Percentiles rank a stretch among this genome's conserved stretches.
Conservation (phyloP, 2,888 invertebrate species). For the Drosophila barbarae region DNA sequence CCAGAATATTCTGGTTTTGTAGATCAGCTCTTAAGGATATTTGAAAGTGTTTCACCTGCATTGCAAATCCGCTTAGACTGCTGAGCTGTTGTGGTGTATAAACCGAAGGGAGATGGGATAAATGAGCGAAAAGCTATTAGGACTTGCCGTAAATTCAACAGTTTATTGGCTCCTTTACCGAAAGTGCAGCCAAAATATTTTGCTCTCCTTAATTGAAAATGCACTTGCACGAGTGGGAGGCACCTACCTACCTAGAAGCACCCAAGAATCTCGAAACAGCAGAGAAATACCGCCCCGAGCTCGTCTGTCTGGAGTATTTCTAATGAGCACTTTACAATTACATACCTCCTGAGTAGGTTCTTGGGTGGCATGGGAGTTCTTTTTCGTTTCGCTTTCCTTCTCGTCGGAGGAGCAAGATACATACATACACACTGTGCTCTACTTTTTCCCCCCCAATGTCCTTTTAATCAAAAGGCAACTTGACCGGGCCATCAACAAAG, state of each 20-base stretch:
- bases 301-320: constrained; percentile 57
- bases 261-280: neutral
- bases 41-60: constrained; percentile 39
- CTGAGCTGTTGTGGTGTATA: constrained; percentile 29
- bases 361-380: constrained; percentile 23
- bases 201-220: constrained; percentile 67
- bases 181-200: constrained; percentile 68
- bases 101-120: constrained; percentile 13
- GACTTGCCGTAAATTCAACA: constrained; percentile 61
- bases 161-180: constrained; percentile 58
- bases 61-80: constrained; percentile 48
- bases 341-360: constrained; percentile 48
- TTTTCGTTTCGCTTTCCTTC: constrained; percentile 11
- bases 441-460: constrained; percentile 48
- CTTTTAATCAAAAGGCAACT: constrained; percentile 67
- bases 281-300: neutral
- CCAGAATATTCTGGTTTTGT: no score
- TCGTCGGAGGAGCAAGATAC: constrained; percentile 27
- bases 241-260: neutral
- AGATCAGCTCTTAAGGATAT: neutral
- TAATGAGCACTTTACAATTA: constrained; percentile 74
- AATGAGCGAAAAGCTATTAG: constrained; percentile 66
- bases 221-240: constrained; percentile 42
- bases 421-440: constrained; percentile 46
- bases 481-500: constrained; percentile 54